phyloP scores from a whole-genome alignment of 2,888 invertebrate species.

The Morpho deidamia region DNA sequence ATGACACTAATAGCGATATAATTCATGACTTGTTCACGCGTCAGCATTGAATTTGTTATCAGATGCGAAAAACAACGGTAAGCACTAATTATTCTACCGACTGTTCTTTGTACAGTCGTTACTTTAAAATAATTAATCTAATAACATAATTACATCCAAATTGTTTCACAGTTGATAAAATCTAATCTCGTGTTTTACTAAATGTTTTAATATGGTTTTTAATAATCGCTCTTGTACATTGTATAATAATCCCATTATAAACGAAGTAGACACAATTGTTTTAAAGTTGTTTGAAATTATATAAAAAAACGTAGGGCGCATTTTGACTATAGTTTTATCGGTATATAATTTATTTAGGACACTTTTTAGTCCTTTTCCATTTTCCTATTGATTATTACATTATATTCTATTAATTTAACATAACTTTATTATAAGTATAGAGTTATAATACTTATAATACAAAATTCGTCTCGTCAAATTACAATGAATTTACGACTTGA shows the following conservation, averaged over 20 bases:
- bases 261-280: too few species aligned
- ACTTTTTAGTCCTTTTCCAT: too few species aligned
- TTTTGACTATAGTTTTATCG: too few species aligned
- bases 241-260: conserved; percentile 4
- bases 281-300: too few species aligned
- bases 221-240: not conserved
- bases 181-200: conserved; percentile 26
- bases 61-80: conserved; percentile 17
- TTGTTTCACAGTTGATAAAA: conserved; percentile 30
- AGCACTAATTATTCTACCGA: conserved; percentile 10
- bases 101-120: conserved; percentile 13
- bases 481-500: too few species aligned
- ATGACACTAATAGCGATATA: not conserved
- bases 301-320: too few species aligned
- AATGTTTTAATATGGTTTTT: conserved; percentile 9
- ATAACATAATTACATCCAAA: conserved; percentile 28
- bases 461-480: too few species aligned
- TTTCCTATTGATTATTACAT: too few species aligned
- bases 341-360: too few species aligned
- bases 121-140: conserved; percentile 21
- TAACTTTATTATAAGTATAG: too few species aligned
- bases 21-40: conserved; percentile 2
- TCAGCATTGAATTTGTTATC: conserved; percentile 12
- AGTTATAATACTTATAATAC: too few species aligned
- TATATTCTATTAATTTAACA: too few species aligned